Conservation (phyloP, 2,888 invertebrate species). For the Pyrochroa serraticornis region DNA sequence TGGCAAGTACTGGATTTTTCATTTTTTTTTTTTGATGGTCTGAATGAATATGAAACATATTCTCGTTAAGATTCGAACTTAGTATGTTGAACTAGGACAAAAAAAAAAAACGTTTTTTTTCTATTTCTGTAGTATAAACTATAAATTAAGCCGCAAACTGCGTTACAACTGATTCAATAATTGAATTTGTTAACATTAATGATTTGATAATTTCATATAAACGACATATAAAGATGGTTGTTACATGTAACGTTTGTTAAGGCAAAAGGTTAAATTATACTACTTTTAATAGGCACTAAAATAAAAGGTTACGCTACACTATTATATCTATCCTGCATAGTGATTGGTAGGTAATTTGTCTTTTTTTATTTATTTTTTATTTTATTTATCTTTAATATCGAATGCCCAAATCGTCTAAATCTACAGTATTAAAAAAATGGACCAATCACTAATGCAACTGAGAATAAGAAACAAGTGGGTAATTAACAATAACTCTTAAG, state of each 20-base stretch:
- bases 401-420: slow-evolving; percentile 9
- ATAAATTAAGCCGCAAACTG: slow-evolving; percentile 25
- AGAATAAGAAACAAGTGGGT: slow-evolving; percentile 10
- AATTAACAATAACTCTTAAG: not conserved
- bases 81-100: slow-evolving; percentile 17
- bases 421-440: not conserved
- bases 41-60: slow-evolving; percentile 20
- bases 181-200: slow-evolving; percentile 27
- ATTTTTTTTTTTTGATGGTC: slow-evolving; percentile 18
- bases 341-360: slow-evolving; percentile 21
- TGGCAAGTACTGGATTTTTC: slow-evolving; percentile 18
- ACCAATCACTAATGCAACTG: slow-evolving; percentile 28
- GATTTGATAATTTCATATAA: slow-evolving; percentile 24
- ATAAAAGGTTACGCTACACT: slow-evolving; percentile 41
- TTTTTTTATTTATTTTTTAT: not conserved
- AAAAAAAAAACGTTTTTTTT: slow-evolving; percentile 21
- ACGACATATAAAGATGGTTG: slow-evolving; percentile 32
- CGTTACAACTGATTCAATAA: slow-evolving; percentile 22
- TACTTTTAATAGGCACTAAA: slow-evolving; percentile 47
- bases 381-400: slow-evolving; percentile 2
- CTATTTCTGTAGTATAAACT: slow-evolving; percentile 14
- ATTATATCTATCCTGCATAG: slow-evolving; percentile 29
- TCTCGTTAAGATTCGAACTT: slow-evolving; percentile 14
- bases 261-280: slow-evolving; percentile 48
- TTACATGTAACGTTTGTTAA: slow-evolving; percentile 36